These are phyloP conservation scores for Pterostichus niger DNA, from an alignment of 2,888 invertebrate genomes.

Conservation along the genomic window DNA sequence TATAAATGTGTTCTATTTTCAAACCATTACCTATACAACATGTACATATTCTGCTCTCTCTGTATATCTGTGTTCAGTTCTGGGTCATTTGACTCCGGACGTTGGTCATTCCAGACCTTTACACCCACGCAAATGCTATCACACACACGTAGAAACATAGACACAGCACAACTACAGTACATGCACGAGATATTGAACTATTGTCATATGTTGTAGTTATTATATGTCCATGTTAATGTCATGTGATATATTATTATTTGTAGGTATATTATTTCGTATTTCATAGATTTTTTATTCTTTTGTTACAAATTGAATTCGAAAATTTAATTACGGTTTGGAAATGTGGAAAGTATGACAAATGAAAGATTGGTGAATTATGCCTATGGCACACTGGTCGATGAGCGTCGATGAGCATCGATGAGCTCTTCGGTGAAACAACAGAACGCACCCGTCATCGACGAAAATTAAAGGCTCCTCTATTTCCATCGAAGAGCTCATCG, in stretches of 20 bases:
- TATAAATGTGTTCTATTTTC: too few species aligned
- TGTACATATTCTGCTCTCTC: not conserved
- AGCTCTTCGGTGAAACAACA: too few species aligned
- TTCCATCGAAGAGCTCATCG: too few species aligned
- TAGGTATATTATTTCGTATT: not conserved
- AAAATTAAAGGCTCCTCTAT: too few species aligned
- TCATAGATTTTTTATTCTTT: too few species aligned
- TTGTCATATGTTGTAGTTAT: not conserved
- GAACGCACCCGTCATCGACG: too few species aligned
- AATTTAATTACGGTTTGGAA: too few species aligned
- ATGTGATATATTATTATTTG: not conserved
- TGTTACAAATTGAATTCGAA: too few species aligned
- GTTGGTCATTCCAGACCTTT: not conserved
- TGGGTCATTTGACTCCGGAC: conserved; percentile 14
- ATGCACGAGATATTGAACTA: not conserved
- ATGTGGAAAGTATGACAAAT: too few species aligned
- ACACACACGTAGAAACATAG: not conserved
- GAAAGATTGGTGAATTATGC: too few species aligned
- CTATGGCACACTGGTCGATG: too few species aligned
- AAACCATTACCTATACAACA: not conserved
- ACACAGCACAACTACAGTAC: not conserved
- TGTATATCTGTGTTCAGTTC: not conserved
- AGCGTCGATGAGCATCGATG: too few species aligned
- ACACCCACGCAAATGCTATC: conserved; percentile 4
- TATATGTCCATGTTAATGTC: not conserved